Evolutionary conservation across 2,888 invertebrate genomes (phyloP), one percentile per base, ranked within the genome.

Genomic region (Andrena marginata): DNA sequence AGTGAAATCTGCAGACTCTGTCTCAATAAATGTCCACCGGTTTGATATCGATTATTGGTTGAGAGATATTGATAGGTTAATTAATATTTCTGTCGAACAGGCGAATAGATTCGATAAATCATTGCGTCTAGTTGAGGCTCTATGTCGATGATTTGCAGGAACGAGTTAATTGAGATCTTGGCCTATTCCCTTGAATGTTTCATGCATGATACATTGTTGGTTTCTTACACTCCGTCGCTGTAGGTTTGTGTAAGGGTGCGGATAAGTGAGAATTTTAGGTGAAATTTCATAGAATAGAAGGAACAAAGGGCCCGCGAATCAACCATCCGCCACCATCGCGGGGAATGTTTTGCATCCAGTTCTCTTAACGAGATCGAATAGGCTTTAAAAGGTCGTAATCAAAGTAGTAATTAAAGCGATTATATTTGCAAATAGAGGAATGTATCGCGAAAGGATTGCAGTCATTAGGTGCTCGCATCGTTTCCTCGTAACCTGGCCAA

Each of bases 81-180:
- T 84, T 80, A 62, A 80, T 71, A 63, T 59, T 13, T 48, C 26
- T 23, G 59, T 59, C 76, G 13, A 80, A 72, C 42, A 7, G n/a
- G 51, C 20, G 31, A 62, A 54, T 54, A 3, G 1, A 26, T 29
- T 35, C 16, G 62, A 80, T 70, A 54, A 65, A 74, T 70, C 69
- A 78, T 64, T 5, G 5, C 8, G 7, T 5, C 2, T 6, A 20
- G 16, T 10, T 29, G 10, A n/a, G 33, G 13, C 29, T n/a, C 16
- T 1, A 20, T 2, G 13, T 62, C 10, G 1, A 23, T 26, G 48
- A 62, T 16, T 77, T 63, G 33, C 5, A 7, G 31, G 54, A 68
- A 74, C 51, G 16, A 49, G 64, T 65, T 26, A 35, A 42, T 56
- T 23, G 10, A 29, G 23, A 26, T 35, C 31, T 0, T 26, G 33